Evolutionary conservation across 2,113 vertebrate species (phyloP), one percentile per base, ranked within the genome.

Genomic region (Candoia aspera): DNA sequence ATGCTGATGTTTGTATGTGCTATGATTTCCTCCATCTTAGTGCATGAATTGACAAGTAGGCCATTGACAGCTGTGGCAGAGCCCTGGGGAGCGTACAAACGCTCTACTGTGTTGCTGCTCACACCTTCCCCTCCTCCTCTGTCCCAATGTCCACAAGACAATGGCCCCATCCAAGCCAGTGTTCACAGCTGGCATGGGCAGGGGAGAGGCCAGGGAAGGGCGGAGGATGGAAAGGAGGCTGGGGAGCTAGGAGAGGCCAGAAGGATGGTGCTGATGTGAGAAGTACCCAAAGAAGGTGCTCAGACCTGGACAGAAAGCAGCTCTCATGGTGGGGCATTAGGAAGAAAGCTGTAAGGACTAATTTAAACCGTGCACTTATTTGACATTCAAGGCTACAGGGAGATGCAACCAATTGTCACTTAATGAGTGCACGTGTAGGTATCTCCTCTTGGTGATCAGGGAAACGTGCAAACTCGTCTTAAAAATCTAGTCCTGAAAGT

Each of bases 1-100:
- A 95, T 96, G 96, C 95, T 79, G 46, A 89, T 0, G 93, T 96
- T 97, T 97, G 96, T 97, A 97, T 96, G 95, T 93, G 73, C 94
- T 96, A 96, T 97, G 96, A 97, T 97, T 97, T 96, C 97, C 97
- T 97, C 97, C 98, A 97, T 97, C 96, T 94, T 95, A 90, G 95
- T 19, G 94, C 96, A 97, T 98, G 97, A 98, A 98, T 98, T 97
- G 97, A 98, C 98, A 98, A 98, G 97, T 92, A 89, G 93, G 95
- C 97, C 97, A 98, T 98, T 98, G 98, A 98, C 94, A 92, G 97
- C 94, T 4, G 53, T 37, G 91, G 93, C 79, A 94, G 95, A 93
- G 94, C 94, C 96, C 89, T 83, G 96, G 96, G 96, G 96, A 97
- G 86, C 92, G 57, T 95, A 97, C 97, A 97, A 97, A 97, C 60